These are phyloP conservation scores for Columba livia DNA, from an alignment of 2,113 vertebrate species.

Conservation along the genomic window DNA sequence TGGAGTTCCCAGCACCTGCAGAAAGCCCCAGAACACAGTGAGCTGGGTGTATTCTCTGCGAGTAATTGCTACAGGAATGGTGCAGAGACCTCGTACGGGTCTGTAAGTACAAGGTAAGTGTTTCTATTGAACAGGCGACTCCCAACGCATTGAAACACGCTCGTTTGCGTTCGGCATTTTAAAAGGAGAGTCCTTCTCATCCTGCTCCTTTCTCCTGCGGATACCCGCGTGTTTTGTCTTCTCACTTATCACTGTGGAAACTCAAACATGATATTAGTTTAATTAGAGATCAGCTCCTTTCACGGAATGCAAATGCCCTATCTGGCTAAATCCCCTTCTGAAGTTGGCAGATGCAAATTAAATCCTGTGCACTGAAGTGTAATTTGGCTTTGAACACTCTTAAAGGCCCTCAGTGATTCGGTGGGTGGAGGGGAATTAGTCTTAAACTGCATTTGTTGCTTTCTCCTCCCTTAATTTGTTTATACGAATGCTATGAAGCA, in stretches of 20 bases:
- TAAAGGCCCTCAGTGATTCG: conserved; percentile 58
- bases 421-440: conserved; percentile 67
- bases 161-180: not conserved
- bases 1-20: not conserved
- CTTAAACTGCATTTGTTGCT: conserved; percentile 60
- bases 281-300: conserved; percentile 64
- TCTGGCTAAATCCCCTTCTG: conserved; percentile 59
- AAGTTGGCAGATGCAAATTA: conserved; percentile 70
- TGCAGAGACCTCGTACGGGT: not conserved
- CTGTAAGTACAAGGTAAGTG: not conserved
- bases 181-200: not conserved
- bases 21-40: rapidly evolving
- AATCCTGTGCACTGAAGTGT: conserved; percentile 59
- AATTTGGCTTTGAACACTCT: conserved; percentile 61
- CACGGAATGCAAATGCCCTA: conserved; percentile 61
- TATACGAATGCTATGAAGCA: conserved; percentile 38
- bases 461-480: conserved; percentile 69
- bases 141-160: not conserved
- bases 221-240: not conserved
- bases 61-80: not conserved
- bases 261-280: conserved; percentile 46
- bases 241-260: conserved; percentile 11
- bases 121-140: not conserved
- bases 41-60: not conserved
- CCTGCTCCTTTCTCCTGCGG: not conserved